A percentile compares a stretch with the other conserved stretches of the same genome.
These are phyloP conservation scores for Amphiura filiformis DNA, from an alignment of 35 echinoderm and acorn worm species.

Conservation along the genomic window DNA sequence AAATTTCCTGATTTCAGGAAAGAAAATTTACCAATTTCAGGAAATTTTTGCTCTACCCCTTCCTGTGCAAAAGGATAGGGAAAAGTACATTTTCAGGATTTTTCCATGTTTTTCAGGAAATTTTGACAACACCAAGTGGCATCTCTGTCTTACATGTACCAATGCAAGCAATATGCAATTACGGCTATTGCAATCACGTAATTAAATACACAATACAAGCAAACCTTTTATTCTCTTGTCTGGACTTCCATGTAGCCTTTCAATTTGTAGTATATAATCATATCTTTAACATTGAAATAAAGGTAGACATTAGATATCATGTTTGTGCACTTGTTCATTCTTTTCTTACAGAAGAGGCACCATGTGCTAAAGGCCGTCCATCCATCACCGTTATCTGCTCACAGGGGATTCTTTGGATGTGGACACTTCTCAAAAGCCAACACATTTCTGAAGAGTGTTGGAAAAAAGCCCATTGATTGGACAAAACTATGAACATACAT, in stretches of 20 bases:
- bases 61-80: no score
- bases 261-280: no score
- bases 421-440: constrained; percentile 92
- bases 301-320: no score
- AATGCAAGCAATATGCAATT: not conserved
- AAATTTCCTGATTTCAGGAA: no score
- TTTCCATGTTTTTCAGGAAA: no score
- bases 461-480: constrained; percentile 88
- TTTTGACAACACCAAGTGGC: no score
- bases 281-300: no score
- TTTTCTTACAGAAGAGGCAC: constrained; percentile 80
- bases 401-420: constrained; percentile 88
- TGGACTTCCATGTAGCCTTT: not conserved
- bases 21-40: no score
- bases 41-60: no score
- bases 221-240: not conserved
- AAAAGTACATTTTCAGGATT: no score
- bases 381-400: constrained; percentile 91
- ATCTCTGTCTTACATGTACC: no score
- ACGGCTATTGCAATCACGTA: not conserved
- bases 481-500: constrained; percentile 13
- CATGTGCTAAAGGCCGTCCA: constrained; percentile 83
- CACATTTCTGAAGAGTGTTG: constrained; percentile 65
- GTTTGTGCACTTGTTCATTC: not conserved
- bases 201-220: not conserved